A percentile compares a stretch with the other conserved stretches of the same genome.
Evolutionary conservation across 2,113 vertebrate genomes (phyloP).

Genomic region (Neopipo cinnamomea): DNA sequence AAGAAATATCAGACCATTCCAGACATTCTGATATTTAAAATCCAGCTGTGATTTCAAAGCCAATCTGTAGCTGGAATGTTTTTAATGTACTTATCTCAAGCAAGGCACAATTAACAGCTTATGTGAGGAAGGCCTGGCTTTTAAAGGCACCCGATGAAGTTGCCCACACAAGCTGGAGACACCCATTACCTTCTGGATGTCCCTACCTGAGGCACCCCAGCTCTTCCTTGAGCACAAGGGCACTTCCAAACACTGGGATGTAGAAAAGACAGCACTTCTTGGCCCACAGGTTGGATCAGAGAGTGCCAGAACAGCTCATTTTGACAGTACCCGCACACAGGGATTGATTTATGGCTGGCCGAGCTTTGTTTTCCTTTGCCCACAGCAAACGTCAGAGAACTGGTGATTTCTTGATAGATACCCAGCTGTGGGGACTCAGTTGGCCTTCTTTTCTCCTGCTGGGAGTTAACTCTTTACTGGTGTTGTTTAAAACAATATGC

Average conservation of each 20-base stretch:
- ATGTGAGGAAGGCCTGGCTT: not conserved
- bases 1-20: not conserved
- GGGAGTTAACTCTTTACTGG: constrained; percentile 8
- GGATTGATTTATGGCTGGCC: constrained; percentile 14
- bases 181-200: not conserved
- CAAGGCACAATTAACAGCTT: not conserved
- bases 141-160: not conserved
- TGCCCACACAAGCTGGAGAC: not conserved
- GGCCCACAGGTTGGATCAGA: not conserved
- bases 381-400: not conserved
- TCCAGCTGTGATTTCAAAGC: not conserved
- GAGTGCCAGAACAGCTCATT: not conserved
- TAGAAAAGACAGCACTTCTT: not conserved
- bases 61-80: not conserved
- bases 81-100: not conserved
- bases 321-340: not conserved
- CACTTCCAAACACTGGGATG: not conserved
- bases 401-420: constrained; percentile 13
- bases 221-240: not conserved
- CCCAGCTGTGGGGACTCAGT: not conserved
- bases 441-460: not conserved
- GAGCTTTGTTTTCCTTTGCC: constrained; percentile 45
- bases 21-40: not conserved
- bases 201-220: not conserved
- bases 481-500: not conserved